Percentiles rank a stretch among this genome's conserved stretches.
Conservation (phyloP, 2,113 vertebrate genomes). For the Periophthalmus modestus region DNA sequence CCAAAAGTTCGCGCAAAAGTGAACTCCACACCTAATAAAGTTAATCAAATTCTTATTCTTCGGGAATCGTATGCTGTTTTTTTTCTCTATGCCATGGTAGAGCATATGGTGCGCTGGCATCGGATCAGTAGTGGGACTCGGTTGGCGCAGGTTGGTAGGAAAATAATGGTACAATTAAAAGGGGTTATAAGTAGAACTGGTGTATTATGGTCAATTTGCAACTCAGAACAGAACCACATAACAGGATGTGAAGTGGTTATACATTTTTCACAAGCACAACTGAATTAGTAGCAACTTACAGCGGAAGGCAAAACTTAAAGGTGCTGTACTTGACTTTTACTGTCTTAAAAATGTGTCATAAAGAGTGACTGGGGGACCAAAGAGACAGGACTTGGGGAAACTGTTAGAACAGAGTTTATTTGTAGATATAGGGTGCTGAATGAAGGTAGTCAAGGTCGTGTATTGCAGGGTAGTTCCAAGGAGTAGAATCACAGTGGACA, state of each 20-base stretch:
- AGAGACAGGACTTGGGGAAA: too few species aligned
- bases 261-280: neutral
- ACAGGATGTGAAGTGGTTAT: neutral
- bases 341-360: too few species aligned
- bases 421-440: too few species aligned
- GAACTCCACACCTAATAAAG: slow-evolving; percentile 46
- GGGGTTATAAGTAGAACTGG: neutral
- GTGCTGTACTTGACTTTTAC: too few species aligned
- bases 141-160: neutral
- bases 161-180: neutral
- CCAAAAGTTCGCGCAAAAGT: slow-evolving; percentile 34
- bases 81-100: slow-evolving; percentile 15
- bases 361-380: too few species aligned
- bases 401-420: too few species aligned
- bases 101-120: slow-evolving; percentile 11
- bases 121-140: neutral
- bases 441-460: too few species aligned
- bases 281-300: neutral
- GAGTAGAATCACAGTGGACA: too few species aligned
- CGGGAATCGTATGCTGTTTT: slow-evolving; percentile 22
- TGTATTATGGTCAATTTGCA: neutral
- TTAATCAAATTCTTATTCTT: slow-evolving; percentile 12
- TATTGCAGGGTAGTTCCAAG: too few species aligned
- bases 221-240: neutral
- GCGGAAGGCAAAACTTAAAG: too few species aligned